Evolutionary conservation across 2,113 vertebrate genomes (phyloP).

Genomic region (Rhabdomys dilectus): DNA sequence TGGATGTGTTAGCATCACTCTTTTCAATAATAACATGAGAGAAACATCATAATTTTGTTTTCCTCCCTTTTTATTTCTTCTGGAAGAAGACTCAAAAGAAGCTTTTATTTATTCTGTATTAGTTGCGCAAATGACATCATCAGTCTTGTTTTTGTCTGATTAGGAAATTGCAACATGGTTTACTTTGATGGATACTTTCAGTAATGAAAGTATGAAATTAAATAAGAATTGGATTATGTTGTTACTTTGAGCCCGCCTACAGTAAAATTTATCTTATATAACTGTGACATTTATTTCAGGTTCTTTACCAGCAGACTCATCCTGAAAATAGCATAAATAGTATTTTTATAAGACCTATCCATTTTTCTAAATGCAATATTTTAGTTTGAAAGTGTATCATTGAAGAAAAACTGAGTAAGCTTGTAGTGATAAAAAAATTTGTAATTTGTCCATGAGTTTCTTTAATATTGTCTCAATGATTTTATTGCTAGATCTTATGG

Average conservation of each 20-base stretch:
- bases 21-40: not conserved
- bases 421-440: not conserved
- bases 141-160: not conserved
- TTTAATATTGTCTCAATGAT: constrained; percentile 18
- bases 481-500: not conserved
- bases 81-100: not conserved
- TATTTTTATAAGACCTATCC: not conserved
- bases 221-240: not conserved
- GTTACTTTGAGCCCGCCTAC: not conserved
- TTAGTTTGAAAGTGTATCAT: not conserved
- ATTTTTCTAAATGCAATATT: not conserved
- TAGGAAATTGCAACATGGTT: not conserved
- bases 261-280: not conserved
- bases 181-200: not conserved
- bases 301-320: not conserved
- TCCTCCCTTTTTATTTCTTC: not conserved
- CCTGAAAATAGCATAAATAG: not conserved
- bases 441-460: not conserved
- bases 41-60: not conserved
- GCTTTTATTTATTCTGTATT: not conserved
- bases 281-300: not conserved
- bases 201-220: not conserved
- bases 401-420: not conserved
- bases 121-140: not conserved
- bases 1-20: not conserved